Evolutionary conservation across 2,797 vertebrate species (phyloP), one percentile per base, ranked within the genome.

Genomic region (Scyliorhinus canicula): DNA sequence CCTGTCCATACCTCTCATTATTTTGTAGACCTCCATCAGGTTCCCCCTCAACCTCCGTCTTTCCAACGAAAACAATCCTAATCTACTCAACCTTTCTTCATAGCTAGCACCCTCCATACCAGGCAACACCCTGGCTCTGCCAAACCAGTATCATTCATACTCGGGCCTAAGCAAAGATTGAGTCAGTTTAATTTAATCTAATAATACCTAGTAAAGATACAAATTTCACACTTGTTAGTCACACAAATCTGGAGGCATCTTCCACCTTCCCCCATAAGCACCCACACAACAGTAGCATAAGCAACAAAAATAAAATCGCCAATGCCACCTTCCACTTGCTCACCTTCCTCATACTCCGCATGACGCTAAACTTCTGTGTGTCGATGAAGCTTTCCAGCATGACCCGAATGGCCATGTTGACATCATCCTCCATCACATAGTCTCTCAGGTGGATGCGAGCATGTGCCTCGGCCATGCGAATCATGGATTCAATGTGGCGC

Each of bases 371-470:
- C 97, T 99, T 99, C 97, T 99, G 99, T 0, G 99, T 99, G 97
- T 99, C 99, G 0, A 99, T 99, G 97, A 99, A 99, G 96, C 99
- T 99, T 97, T 99, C 99, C 95, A 99, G 98, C 99, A 99, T 99
- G 90, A 99, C 99, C 0, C 99, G 97, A 97, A 99, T 99, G 96
- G 99, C 99, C 99, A 99, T 99, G 97, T 99, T 99, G 88, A 99
- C 99, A 0, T 99, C 99, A 0, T 99, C 99, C 96, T 99, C 99
- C 93, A 98, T 97, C 69, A 99, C 99, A 0, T 99, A 99, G 96
- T 99, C 98, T 9, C 99, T 97, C 96, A 99, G 97, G 96, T 99
- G 99, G 96, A 99, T 98, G 71, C 99, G 98, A 0, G 99, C 99
- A 0, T 99, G 99, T 2, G 99, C 98, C 97, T 99, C 99, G 0